Evolutionary conservation across 2,888 invertebrate genomes (phyloP), one percentile per base, ranked within the genome.

Genomic region (Carterocephalus palaemon): DNA sequence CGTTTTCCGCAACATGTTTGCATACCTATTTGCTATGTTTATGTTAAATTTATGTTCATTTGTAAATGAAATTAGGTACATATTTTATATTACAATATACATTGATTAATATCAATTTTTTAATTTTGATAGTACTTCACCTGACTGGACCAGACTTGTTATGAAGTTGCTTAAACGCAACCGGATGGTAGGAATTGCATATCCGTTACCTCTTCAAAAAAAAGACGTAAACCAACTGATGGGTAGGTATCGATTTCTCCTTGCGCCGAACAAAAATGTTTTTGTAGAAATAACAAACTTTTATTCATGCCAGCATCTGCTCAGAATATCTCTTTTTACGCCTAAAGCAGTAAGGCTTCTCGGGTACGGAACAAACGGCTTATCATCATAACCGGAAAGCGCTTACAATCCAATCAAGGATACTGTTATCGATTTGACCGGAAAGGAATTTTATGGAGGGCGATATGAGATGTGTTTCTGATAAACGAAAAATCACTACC

Each of bases 291-390:
- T 55, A 58, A 67, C 58, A 63, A 57, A 62, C 60, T 72, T 73
- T 71, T 67, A 60, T 67, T 64, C 62, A 62, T 61, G 60, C 58
- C 64, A 59, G 66, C 76, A 79, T 75, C 72, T 78, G 79, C 55
- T 73, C 67, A 70, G 65, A 54, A 63, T 59, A 62, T 64, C 61
- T 66, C 60, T 70, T 73, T 75, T 70, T 70, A 66, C 63, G 57
- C 54, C 57, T 54, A 62, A 62, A 59, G 56, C 61, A 61, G 63
- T 67, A 70, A 62, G 74, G 62, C 61, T 70, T 70, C 67, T 10
- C 42, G 37, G 39, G 49, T 51, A 55, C 59, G 60, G 60, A 64
- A 59, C 60, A 51, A 55, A 54, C 49, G 51, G 56, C 54, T 54
- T 51, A 54, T 52, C 53, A 43, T 52, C 41, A 41, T 51, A 43